These are phyloP conservation scores for Rhinichthys klamathensis DNA, from an alignment of 2,113 vertebrate genomes.

Conservation along the genomic window DNA sequence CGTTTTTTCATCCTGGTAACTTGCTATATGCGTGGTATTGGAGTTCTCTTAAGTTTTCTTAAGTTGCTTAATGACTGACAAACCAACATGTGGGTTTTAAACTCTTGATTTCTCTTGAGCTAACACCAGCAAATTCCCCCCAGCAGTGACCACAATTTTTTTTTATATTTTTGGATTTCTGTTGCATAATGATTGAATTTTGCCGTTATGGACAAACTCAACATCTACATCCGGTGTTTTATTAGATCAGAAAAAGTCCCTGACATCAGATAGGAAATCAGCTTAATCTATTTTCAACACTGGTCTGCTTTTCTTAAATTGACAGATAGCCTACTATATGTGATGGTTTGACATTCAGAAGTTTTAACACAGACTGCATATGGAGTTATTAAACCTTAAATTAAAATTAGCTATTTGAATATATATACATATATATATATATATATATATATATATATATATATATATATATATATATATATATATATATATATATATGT, in stretches of 20 bases:
- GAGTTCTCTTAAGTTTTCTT: not conserved
- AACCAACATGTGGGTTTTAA: not conserved
- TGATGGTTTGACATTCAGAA: not conserved
- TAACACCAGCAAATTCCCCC: not conserved
- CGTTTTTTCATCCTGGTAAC: not conserved
- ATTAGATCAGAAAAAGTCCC: not conserved
- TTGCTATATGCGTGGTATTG: not conserved
- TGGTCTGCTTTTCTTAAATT: not conserved
- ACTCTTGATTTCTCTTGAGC: not conserved
- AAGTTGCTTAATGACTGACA: not conserved
- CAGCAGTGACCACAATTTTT: not conserved
- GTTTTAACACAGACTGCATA: not conserved
- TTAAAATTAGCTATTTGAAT: not conserved
- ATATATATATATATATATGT: no score
- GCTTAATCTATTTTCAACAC: not conserved
- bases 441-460: no score
- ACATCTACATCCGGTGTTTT: not conserved
- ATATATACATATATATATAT: no score
- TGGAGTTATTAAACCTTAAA: not conserved
- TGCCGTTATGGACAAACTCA: not conserved
- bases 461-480: no score
- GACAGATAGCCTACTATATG: not conserved
- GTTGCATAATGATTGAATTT: not conserved
- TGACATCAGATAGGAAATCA: conserved; percentile 2
- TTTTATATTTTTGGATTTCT: not conserved